Conservation (phyloP, 2,797 vertebrate species). For the Telmatherina bonti region DNA sequence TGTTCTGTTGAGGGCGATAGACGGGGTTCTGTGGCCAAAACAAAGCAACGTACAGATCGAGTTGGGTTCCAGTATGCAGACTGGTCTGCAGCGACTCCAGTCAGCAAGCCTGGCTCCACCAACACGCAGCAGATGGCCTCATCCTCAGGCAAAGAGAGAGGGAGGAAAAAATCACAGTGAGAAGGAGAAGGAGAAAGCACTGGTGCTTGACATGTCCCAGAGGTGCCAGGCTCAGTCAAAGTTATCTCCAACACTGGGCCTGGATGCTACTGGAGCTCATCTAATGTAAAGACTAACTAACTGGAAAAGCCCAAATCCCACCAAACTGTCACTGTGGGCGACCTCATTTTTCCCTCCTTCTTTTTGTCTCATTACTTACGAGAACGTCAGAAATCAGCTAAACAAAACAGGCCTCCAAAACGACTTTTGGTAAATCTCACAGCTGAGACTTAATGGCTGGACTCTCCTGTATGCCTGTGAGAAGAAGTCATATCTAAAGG, state of each 20-base stretch:
- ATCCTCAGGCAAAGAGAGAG: constrained; percentile 56
- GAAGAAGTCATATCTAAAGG: background rate
- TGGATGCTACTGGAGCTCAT: constrained; percentile 58
- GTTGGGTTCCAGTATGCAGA: constrained; percentile 62
- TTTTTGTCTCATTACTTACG: constrained; percentile 31
- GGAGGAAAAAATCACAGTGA: constrained; percentile 33
- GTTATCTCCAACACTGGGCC: constrained; percentile 64
- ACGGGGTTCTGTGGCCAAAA: constrained; percentile 60
- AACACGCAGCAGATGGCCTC: constrained; percentile 74
- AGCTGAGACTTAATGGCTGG: constrained; percentile 8
- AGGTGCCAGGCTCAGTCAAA: constrained; percentile 71
- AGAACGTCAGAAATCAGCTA: constrained; percentile 32
- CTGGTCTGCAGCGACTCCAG: constrained; percentile 59
- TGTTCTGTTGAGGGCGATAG: constrained; percentile 60
- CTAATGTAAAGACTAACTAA: constrained; percentile 69
- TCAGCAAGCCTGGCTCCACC: constrained; percentile 67
- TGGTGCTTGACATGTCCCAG: constrained; percentile 75
- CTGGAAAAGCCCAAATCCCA: constrained; percentile 58
- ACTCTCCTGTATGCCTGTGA: background rate
- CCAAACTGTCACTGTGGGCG: constrained; percentile 44
- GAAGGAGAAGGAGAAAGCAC: constrained; percentile 53
- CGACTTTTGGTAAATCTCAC: constrained; percentile 8
- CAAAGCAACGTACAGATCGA: constrained; percentile 60
- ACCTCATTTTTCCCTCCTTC: constrained; percentile 19
- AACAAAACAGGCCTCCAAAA: constrained; percentile 25